Evolutionary conservation across 1,140 invertebrate genomes (phyloP), one percentile per base, ranked within the genome.

Genomic region (Caligus rogercresseyi): DNA sequence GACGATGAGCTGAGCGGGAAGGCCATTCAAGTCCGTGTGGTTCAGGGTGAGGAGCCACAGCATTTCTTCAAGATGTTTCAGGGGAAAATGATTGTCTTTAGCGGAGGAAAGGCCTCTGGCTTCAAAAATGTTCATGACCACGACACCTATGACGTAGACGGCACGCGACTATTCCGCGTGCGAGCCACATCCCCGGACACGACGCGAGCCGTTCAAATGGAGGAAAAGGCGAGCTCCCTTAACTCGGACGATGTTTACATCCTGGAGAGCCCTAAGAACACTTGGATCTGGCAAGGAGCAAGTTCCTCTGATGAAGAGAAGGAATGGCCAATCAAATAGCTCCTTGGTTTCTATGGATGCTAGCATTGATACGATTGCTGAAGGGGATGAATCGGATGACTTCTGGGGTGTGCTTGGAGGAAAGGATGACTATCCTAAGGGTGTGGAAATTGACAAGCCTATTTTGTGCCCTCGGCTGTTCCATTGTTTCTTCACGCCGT

Each of bases 51-150:
- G 67, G 85, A 89, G 68, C 80, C 83, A 1, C 78, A 80, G 7
- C 82, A 87, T 69, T 88, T 89, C 74, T 73, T 84, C 2, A 79
- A 77, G 62, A 82, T 88, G 62, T 88, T 89, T 72, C 81, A 84
- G 74, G 86, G 86, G 69, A 69, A 78, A 61, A 69, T 83, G 65
- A 71, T 81, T 1, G 75, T 80, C 2, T 74, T 82, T n/a, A 73
- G 77, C 54, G 83, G 82, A 11, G 77, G 79, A 1, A 77, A 64
- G 65, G 64, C 43, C 2, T 20, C 62, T 65, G 58, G 64, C 14
- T 64, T 64, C 20, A 64, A 64, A 25, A 65, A 53, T 65, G 25
- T 65, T 61, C 77, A 78, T 57, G 75, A 78, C 63, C 75, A 79
- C 59, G 79, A 81, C 43, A 76, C 78, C 0, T 81, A 80, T 65